Evolutionary conservation across 2,888 invertebrate species (phyloP).

Genomic region (Lordiphosa andalusiaca): DNA sequence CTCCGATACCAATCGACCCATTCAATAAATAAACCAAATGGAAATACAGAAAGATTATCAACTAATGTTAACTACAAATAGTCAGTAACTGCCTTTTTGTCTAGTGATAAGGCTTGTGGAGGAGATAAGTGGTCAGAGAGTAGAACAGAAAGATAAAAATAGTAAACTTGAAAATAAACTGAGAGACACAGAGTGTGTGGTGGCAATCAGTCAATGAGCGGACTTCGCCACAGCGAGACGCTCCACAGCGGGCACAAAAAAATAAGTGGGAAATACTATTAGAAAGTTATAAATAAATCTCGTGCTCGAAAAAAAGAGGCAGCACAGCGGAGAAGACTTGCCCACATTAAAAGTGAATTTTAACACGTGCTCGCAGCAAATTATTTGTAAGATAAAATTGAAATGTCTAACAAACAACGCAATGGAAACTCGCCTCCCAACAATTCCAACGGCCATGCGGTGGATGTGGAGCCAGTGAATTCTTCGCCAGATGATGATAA

Average conservation of each 20-base stretch:
- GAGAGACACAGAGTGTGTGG: neutral
- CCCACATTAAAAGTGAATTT: conserved; percentile 51
- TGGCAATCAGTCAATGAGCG: conserved; percentile 50
- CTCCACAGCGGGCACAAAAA: conserved; percentile 25
- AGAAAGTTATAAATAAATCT: conserved; percentile 10
- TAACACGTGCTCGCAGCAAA: conserved; percentile 44
- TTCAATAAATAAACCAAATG: no score
- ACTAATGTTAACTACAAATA: no score
- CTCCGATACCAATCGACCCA: no score
- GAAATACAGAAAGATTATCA: no score
- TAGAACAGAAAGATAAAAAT: conserved; percentile 24
- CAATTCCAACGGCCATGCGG: conserved; percentile 40
- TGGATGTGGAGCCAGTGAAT: conserved; percentile 7
- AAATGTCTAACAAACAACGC: conserved; percentile 21
- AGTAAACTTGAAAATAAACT: conserved; percentile 11
- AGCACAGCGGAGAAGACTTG: neutral
- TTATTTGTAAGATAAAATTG: no score
- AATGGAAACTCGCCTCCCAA: conserved; percentile 13
- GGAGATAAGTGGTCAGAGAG: neutral
- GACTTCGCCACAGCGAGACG: conserved; percentile 45
- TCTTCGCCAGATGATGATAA: conserved; percentile 47
- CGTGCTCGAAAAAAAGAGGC: conserved; percentile 40
- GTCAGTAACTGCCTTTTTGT: no score
- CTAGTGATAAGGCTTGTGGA: conserved; percentile 19
- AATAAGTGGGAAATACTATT: neutral